phyloP scores from a whole-genome alignment of 2,888 invertebrate species.

The Brassicogethes aeneus region DNA sequence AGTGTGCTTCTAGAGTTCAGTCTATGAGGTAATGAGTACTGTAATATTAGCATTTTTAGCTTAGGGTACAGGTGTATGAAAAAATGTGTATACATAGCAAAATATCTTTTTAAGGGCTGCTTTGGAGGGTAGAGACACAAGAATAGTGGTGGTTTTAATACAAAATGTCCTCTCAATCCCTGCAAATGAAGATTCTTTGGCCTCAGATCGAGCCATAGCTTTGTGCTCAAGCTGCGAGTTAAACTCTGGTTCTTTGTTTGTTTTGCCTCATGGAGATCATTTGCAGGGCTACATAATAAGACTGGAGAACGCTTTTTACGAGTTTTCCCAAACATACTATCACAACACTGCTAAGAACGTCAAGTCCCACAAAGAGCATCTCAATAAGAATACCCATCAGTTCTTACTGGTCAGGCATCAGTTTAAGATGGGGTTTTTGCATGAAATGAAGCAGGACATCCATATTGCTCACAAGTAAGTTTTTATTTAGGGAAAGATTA shows the following conservation, averaged over 20 bases:
- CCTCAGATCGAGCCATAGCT: slow-evolving; percentile 84
- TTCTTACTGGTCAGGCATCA: slow-evolving; percentile 91
- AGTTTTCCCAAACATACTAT: slow-evolving; percentile 88
- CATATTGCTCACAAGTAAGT: slow-evolving; percentile 70
- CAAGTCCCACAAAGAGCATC: slow-evolving; percentile 81
- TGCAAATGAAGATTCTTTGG: slow-evolving; percentile 72
- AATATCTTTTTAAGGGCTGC: slow-evolving; percentile 53
- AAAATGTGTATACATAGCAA: too few species aligned
- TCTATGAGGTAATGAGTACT: slow-evolving; percentile 53
- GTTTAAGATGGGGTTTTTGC: slow-evolving; percentile 93
- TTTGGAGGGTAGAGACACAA: slow-evolving; percentile 62
- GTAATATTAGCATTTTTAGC: too few species aligned
- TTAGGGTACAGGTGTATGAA: too few species aligned
- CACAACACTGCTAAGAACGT: slow-evolving; percentile 79
- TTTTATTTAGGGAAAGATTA: neutral
- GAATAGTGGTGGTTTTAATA: slow-evolving; percentile 81
- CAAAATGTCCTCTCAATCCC: slow-evolving; percentile 74
- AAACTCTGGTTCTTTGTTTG: slow-evolving; percentile 84
- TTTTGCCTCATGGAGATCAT: slow-evolving; percentile 80
- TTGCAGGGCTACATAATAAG: slow-evolving; percentile 63
- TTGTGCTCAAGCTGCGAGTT: slow-evolving; percentile 88
- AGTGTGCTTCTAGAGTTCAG: slow-evolving; percentile 85
- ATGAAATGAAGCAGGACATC: slow-evolving; percentile 86
- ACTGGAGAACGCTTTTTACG: slow-evolving; percentile 88
- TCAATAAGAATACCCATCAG: slow-evolving; percentile 86